Percentiles rank a stretch among this genome's conserved stretches.
phyloP scores from a whole-genome alignment of 2,797 vertebrate genomes.

The Thalassophryne amazonica region DNA sequence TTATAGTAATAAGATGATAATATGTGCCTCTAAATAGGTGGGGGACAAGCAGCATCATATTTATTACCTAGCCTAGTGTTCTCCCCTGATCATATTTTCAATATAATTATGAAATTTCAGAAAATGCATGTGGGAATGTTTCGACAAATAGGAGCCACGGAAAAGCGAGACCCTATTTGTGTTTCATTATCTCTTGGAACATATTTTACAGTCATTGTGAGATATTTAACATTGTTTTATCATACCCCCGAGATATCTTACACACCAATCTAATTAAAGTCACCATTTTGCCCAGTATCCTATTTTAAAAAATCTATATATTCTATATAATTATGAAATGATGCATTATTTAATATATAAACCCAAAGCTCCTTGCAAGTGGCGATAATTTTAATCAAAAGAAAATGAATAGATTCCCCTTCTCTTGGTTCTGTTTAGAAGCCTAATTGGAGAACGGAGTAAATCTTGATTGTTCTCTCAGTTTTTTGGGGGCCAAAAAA shows the following conservation, averaged over 20 bases:
- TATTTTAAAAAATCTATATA: conserved; percentile 85
- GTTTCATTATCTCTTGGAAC: conserved; percentile 83
- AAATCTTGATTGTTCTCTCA: conserved; percentile 70
- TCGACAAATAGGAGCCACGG: conserved; percentile 69
- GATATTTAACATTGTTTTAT: conserved; percentile 84
- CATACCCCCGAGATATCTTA: conserved; percentile 84
- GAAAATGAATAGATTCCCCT: conserved; percentile 79
- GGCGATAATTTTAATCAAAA: conserved; percentile 84
- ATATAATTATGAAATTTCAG: conserved; percentile 71
- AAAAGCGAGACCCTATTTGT: conserved; percentile 79
- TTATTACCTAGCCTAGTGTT: conserved; percentile 67
- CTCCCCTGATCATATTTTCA: conserved; percentile 71
- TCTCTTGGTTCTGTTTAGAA: conserved; percentile 77
- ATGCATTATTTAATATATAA: conserved; percentile 86
- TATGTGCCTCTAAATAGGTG: conserved; percentile 55
- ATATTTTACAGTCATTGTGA: conserved; percentile 80
- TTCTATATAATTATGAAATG: conserved; percentile 87
- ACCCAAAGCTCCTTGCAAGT: conserved; percentile 79
- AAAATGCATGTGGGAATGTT: conserved; percentile 68
- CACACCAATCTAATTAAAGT: conserved; percentile 83
- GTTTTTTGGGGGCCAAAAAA: conserved; percentile 64
- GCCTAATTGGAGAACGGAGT: conserved; percentile 73
- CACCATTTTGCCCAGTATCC: conserved; percentile 78
- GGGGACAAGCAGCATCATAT: conserved; percentile 48
- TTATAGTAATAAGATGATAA: conserved; percentile 62